These are phyloP conservation scores for Sussaba pulchella DNA, from an alignment of 2,888 invertebrate genomes.

Conservation along the genomic window DNA sequence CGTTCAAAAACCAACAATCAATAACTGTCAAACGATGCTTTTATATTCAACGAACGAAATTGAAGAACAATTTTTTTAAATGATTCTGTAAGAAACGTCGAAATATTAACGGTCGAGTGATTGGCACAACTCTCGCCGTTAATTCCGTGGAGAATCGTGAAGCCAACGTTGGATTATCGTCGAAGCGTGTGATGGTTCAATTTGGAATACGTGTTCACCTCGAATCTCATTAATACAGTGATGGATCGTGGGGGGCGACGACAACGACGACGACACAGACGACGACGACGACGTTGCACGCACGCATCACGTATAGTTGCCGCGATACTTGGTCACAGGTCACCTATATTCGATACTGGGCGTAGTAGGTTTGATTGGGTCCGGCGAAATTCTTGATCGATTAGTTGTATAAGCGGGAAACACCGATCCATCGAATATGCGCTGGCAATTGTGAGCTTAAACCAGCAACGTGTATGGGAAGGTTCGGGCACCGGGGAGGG, in stretches of 20 bases:
- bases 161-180: constrained; percentile 14
- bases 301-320: background rate
- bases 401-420: constrained; percentile 39
- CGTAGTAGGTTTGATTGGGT: constrained; percentile 42
- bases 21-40: no score
- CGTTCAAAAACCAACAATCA: no score
- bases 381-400: constrained; percentile 64
- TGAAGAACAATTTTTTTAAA: no score
- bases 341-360: constrained; percentile 17
- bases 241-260: constrained; percentile 37
- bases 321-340: background rate
- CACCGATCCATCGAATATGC: constrained; percentile 62
- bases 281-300: constrained; percentile 29
- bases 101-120: background rate
- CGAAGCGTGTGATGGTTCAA: constrained; percentile 50
- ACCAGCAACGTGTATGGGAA: background rate
- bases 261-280: no score
- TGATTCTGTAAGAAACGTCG: no score
- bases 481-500: background rate
- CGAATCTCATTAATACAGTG: constrained; percentile 62
- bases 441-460: constrained; percentile 61
- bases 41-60: no score
- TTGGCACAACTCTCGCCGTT: background rate
- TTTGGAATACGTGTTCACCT: constrained; percentile 22
- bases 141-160: background rate